A percentile compares a stretch with the other conserved stretches of the same genome.
phyloP scores from a whole-genome alignment of 1,140 invertebrate genomes.

The Orussus abietinus region DNA sequence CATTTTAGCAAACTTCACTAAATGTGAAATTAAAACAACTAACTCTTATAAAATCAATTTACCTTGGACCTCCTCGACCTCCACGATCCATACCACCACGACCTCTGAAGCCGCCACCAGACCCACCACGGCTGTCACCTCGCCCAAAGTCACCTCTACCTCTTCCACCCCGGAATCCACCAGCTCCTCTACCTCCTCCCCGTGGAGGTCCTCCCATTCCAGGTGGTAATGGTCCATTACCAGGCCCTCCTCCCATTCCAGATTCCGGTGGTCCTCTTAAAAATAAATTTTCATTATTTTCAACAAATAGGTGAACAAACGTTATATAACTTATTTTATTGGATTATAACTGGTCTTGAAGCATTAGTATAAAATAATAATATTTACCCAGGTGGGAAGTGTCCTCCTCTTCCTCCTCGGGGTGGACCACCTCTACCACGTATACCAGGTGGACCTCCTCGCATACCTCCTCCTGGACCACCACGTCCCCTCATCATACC shows the following conservation, averaged over 20 bases:
- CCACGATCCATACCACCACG: slow-evolving; percentile 37
- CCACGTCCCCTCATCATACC: slow-evolving; percentile 43
- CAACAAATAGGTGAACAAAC: slow-evolving; percentile 9
- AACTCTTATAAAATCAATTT: slow-evolving; percentile 11
- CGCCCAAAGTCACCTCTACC: slow-evolving; percentile 35
- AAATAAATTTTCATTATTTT: slow-evolving; percentile 5
- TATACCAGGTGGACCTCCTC: slow-evolving; percentile 43
- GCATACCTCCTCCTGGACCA: slow-evolving; percentile 41
- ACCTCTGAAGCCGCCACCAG: slow-evolving; percentile 28
- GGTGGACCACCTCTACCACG: too few species aligned
- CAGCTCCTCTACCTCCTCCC: slow-evolving; percentile 36
- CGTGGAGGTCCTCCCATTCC: slow-evolving; percentile 39
- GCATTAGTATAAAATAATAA: slow-evolving; percentile 4
- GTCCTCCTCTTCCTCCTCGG: slow-evolving; percentile 45
- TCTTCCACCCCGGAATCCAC: slow-evolving; percentile 35
- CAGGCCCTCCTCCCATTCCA: slow-evolving; percentile 29
- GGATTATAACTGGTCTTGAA: not conserved
- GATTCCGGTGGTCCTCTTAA: slow-evolving; percentile 43
- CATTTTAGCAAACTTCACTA: not conserved
- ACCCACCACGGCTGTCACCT: slow-evolving; percentile 32
- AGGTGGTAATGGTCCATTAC: slow-evolving; percentile 32
- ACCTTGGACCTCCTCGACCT: slow-evolving; percentile 42
- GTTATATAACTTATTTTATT: not conserved
- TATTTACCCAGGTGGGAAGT: slow-evolving; percentile 45
- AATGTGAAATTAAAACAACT: slow-evolving; percentile 1